phyloP scores from a whole-genome alignment of 1,140 invertebrate genomes.

The Lepidurus arcticus region DNA sequence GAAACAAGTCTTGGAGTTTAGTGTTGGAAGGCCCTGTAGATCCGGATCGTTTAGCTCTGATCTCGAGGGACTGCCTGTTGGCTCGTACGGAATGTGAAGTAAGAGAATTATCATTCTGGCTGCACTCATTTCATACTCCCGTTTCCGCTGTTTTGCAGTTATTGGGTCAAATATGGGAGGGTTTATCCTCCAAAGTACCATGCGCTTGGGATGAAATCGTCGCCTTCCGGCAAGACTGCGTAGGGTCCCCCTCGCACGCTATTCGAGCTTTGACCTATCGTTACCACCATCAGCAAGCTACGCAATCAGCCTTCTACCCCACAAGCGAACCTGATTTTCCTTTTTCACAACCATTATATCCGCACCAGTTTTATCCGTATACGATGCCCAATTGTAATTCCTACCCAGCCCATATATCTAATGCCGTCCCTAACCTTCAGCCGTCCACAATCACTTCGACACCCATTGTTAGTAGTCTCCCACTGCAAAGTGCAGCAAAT shows the following conservation, averaged over 20 bases:
- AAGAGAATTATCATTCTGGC: constrained; percentile 30
- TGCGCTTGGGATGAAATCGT: constrained; percentile 61
- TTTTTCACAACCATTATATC: neutral
- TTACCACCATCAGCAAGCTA: constrained; percentile 24
- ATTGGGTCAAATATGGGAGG: constrained; percentile 23
- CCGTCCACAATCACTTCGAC: neutral
- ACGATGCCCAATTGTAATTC: neutral
- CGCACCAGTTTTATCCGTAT: constrained; percentile 26
- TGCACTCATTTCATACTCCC: neutral
- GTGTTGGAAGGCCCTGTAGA: constrained; percentile 66
- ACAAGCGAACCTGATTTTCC: constrained; percentile 1
- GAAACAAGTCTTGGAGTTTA: constrained; percentile 50
- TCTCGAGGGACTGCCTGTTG: constrained; percentile 76
- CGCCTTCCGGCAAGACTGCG: constrained; percentile 56
- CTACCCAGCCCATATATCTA: neutral
- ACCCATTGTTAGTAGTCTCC: neutral
- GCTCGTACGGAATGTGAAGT: constrained; percentile 84
- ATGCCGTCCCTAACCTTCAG: neutral
- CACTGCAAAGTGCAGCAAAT: neutral
- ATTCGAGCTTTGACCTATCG: constrained; percentile 28
- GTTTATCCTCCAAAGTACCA: constrained; percentile 38
- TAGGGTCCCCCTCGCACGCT: constrained; percentile 44
- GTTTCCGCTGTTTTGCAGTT: neutral
- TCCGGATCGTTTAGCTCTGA: constrained; percentile 67
- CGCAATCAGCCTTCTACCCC: neutral